phyloP scores from a whole-genome alignment of 2,888 invertebrate species.

The Phengaris arion region DNA sequence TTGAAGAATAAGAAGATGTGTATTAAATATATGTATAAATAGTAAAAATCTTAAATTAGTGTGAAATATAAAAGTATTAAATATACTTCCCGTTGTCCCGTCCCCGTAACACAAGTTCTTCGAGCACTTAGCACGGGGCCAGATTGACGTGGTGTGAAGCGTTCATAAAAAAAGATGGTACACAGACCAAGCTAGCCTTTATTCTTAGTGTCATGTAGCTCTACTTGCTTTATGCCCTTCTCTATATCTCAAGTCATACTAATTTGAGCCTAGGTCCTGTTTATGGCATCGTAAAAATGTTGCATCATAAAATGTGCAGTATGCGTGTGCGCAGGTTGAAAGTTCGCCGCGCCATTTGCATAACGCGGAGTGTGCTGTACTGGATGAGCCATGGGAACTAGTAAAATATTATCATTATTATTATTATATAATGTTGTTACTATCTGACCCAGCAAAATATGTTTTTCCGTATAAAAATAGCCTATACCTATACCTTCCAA shows the following conservation, averaged over 20 bases:
- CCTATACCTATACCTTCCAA: no score
- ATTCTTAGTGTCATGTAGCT: conserved; percentile 4
- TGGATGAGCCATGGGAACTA: not conserved
- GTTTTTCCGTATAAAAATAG: no score
- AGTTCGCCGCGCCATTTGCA: conserved; percentile 45
- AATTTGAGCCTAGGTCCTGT: conserved; percentile 17
- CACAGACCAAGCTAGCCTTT: not conserved
- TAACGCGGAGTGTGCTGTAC: conserved; percentile 31
- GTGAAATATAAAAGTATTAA: no score
- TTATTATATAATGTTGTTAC: no score
- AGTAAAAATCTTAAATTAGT: no score
- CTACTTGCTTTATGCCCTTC: not conserved
- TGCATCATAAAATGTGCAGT: conserved; percentile 26
- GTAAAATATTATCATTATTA: not conserved
- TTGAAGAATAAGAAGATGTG: no score
- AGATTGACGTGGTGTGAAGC: no score
- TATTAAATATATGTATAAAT: no score
- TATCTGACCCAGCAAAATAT: no score
- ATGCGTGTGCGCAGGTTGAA: conserved; percentile 36
- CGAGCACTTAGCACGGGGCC: no score
- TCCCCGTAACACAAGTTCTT: no score
- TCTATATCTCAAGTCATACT: conserved; percentile 16
- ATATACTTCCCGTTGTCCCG: no score
- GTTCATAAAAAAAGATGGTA: not conserved
- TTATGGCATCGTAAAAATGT: conserved; percentile 25